phyloP scores from a whole-genome alignment of 2,888 invertebrate species.

The Phlogophora meticulosa region DNA sequence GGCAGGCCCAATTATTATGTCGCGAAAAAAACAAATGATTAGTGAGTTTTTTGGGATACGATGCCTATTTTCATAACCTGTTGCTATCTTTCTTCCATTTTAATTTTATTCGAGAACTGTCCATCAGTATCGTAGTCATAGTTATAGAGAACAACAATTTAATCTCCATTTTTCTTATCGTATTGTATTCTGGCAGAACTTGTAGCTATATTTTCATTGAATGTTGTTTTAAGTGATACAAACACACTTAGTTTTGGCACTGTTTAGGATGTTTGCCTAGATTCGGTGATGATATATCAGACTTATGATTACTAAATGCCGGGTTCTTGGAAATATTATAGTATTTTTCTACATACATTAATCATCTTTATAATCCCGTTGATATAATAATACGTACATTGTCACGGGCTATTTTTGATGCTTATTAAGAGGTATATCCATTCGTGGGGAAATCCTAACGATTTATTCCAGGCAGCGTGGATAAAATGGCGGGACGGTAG shows the following conservation, averaged over 20 bases:
- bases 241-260: conserved; percentile 38
- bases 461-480: no score
- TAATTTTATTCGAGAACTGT: conserved; percentile 11
- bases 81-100: neutral
- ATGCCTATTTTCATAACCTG: no score
- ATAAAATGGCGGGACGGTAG: no score
- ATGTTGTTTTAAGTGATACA: conserved; percentile 41
- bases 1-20: no score
- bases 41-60: no score
- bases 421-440: no score
- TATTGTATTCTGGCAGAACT: conserved; percentile 30
- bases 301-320: conserved; percentile 10
- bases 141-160: conserved; percentile 2
- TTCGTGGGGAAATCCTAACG: no score
- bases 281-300: conserved; percentile 8
- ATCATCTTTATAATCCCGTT: no score
- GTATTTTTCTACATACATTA: neutral
- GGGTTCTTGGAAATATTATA: conserved; percentile 4
- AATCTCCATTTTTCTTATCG: conserved; percentile 12
- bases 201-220: conserved; percentile 10
- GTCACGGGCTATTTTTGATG: no score
- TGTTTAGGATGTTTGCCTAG: conserved; percentile 5
- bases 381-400: no score
- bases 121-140: conserved; percentile 20
- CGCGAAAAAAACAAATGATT: no score